Conservation (phyloP, 2,113 vertebrate species). For the Python bivittatus region DNA sequence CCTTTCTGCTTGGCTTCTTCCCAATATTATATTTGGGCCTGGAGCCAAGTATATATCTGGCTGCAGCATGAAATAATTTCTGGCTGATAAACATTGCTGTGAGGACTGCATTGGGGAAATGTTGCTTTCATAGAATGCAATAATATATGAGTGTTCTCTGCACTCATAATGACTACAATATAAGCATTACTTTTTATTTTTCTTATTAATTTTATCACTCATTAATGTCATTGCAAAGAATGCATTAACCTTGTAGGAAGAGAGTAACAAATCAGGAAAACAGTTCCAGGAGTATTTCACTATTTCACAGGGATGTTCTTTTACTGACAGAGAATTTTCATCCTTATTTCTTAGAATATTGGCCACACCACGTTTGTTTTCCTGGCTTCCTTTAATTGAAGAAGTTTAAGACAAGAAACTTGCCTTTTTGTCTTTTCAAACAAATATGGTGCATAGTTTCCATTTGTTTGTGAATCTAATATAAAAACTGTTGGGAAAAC, state of each 20-base stretch:
- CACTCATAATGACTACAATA: background rate
- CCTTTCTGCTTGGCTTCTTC: background rate
- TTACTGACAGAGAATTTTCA: constrained; percentile 13
- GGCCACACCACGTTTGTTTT: background rate
- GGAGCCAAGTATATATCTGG: background rate
- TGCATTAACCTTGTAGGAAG: background rate
- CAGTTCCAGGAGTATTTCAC: background rate
- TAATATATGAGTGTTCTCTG: background rate
- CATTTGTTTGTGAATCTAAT: background rate
- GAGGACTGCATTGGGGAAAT: background rate
- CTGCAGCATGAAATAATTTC: background rate
- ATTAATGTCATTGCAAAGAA: background rate
- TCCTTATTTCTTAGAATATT: constrained; percentile 8
- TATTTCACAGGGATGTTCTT: background rate
- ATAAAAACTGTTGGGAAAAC: background rate
- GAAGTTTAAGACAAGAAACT: background rate
- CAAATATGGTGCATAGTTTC: background rate
- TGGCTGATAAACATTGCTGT: background rate
- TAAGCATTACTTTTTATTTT: background rate
- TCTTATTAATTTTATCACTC: background rate
- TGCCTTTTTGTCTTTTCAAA: background rate
- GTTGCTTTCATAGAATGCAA: background rate
- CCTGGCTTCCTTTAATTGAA: background rate
- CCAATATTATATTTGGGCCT: background rate
- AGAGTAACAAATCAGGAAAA: constrained; percentile 15